Evolutionary conservation across 2,797 vertebrate species (phyloP).

Genomic region (Coendou prehensilis): DNA sequence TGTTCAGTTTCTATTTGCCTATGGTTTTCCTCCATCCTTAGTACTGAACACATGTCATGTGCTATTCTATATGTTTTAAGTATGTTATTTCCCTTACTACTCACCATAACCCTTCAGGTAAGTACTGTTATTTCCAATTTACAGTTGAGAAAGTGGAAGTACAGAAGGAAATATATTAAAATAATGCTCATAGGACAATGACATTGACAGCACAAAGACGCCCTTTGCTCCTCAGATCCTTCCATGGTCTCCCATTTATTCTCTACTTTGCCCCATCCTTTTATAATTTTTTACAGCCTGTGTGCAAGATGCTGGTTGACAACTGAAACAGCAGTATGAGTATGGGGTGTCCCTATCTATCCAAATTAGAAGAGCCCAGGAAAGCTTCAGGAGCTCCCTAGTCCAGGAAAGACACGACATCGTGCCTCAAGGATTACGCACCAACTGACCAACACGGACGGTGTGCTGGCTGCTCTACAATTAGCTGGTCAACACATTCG

Average conservation of each 20-base stretch:
- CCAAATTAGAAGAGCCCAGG: not conserved
- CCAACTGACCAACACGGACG: not conserved
- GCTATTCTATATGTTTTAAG: not conserved
- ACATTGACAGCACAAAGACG: not conserved
- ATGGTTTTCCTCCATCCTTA: not conserved
- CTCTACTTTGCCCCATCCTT: not conserved
- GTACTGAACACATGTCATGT: not conserved
- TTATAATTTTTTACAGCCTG: not conserved
- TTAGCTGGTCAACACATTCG: not conserved
- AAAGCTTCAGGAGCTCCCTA: not conserved
- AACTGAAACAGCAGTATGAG: not conserved
- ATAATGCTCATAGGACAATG: not conserved
- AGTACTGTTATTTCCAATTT: not conserved
- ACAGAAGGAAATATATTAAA: not conserved
- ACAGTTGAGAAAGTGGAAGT: slow-evolving; percentile 47
- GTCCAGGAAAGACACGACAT: not conserved
- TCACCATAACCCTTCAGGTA: not conserved
- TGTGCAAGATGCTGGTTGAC: not conserved
- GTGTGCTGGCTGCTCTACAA: not conserved
- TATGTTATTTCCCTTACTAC: not conserved
- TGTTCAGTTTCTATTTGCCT: slow-evolving; percentile 40
- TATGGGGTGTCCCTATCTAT: not conserved
- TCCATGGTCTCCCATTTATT: not conserved
- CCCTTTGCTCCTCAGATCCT: not conserved
- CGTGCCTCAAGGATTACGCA: not conserved